Base-by-base conservation (phyloP, 2,113 vertebrate genomes). In the Willisornis vidua region DNA sequence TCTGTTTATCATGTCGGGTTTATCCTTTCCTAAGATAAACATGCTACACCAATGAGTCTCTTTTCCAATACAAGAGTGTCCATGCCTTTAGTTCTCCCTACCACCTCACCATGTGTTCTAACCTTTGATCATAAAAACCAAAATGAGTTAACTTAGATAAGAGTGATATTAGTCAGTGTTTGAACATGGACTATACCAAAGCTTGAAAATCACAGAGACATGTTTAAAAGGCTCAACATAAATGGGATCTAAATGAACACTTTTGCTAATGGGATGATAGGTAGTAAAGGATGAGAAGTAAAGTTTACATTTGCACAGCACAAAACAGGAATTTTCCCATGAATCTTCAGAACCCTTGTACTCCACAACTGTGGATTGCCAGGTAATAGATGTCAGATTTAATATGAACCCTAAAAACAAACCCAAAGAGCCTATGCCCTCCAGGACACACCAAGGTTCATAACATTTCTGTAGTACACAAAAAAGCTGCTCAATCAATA, bases 1-100 rank as follows among this genome's bases (percentile, higher is more conserved):
- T 45, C 59, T 93, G 63, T 91, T 97, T 95, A 80, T 93, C 37
- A 45, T 63, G 63, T 88, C 63, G 93, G 52, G 57, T 94, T 91
- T 86, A 80, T 88, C 51, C 82, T 90, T 91, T 90, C 33, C 45
- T 81, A 49, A 89, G 35, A 73, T 71, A 86, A 93, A 93, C 49
- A 37, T 93, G 39, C 52, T 41, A 61, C 0, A 0, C 59, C 35
- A 73, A 41, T 80, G 78, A 77, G 41, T 73, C 41, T 94, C 41
- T 76, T 91, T 93, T 55, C 19, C 88, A 76, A 73, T 66, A 31
- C 68, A 39, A 51, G 43, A 14, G 25, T 85, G 74, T 71, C 67
- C 9, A 2, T 5, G 13, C 45, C 33, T 80, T 35, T 45, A 33
- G 25, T 67, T 75, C 45, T 77, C 39, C 22, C 22, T 85, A 12